Evolutionary conservation across 2,888 invertebrate genomes (phyloP), one percentile per base, ranked within the genome.

Genomic region (Thalpophila matura): DNA sequence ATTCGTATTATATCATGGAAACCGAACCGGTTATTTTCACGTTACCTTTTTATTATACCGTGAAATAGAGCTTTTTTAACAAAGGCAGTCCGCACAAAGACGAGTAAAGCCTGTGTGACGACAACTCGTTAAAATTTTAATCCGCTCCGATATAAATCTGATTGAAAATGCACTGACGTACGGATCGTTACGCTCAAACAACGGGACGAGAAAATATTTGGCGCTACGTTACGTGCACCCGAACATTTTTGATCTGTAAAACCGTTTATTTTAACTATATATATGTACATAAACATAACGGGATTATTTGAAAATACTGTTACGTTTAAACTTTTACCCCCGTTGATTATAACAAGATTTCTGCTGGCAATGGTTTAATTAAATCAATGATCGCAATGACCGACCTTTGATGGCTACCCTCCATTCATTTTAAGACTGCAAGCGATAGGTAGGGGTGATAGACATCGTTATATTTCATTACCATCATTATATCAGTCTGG

Each of bases 41-140:
- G 65, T 80, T 78, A 76, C 61, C 75, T 74, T 79, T 79, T 81
- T 79, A 80, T 72, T 71, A 64, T 65, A 61, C 68, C 54, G 62
- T 74, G 68, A 75, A 74, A 80, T 77, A 64, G 69, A 69, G 80
- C 63, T 78, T 82, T 82, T 86, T 82, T 81, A 86, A 89, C 86
- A 89, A 89, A 86, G 84, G 77, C 76, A 63, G 61, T 72, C 64
- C 46, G 74, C 80, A 88, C 86, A 89, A 86, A 86, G 88, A 85
- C 78, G 80, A 69, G 80, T 77, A 81, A 84, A 86, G 84, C 86
- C 79, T 64, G 71, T 83, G 83, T 82, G 84, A 83, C 81, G 86
- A 85, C 84, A 81, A 85, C 88, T 91, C 90, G 90, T 91, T 91
- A 90, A 90, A 91, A 87, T 87, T 89, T 89, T 89, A 90, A 91